Base-by-base conservation (phyloP, 1,140 invertebrate genomes). In the Venustaconcha ellipsiformis region DNA sequence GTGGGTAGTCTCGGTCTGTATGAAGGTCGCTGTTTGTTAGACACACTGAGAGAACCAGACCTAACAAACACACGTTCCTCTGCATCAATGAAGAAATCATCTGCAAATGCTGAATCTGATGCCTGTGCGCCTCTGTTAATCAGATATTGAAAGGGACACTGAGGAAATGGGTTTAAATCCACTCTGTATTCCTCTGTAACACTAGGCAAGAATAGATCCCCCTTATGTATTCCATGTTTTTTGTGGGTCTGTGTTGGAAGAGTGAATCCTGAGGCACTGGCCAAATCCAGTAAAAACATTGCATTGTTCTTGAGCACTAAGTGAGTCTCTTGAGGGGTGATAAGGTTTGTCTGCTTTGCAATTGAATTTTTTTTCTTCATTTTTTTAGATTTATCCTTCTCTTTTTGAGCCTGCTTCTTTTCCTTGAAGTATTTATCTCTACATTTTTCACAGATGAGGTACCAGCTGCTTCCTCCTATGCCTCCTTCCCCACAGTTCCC, bases 261-360 rank as follows among this genome's bases (percentile, higher is more conserved):
- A 65, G 80, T 83, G 14, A 86, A 89, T 64, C 86, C 91, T 2
- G 92, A 93, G 1, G 95, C 93, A 80, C 94, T 94, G 1, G 94
- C 94, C 65, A 99, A 88, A 85, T 98, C 96, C 69, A 99, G 90
- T 15, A 99, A 89, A 87, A 99, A 99, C 90, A 97, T 93, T 0
- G 97, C 96, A 89, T 99, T 99, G 85, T 96, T 96, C 78, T 95
- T 95, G 91, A 99, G 95, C 0, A 94, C 92, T 18, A 94, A 86
- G 85, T 97, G 95, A 12, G 94, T 93, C 64, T 96, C 94, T 76
- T 88, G 81, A 11, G 86, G 84, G 62, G 76, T 70, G 69, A 86
- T 69, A n/a, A 87, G 74, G 57, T 79, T 85, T 37, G 82, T 78
- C 65, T 85, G 87, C 70, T 87, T 83, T 82, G 73, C 76, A 18